A percentile compares a stretch with the other conserved stretches of the same genome.
phyloP scores from a whole-genome alignment of 2,113 vertebrate species.

The Alces alces region DNA sequence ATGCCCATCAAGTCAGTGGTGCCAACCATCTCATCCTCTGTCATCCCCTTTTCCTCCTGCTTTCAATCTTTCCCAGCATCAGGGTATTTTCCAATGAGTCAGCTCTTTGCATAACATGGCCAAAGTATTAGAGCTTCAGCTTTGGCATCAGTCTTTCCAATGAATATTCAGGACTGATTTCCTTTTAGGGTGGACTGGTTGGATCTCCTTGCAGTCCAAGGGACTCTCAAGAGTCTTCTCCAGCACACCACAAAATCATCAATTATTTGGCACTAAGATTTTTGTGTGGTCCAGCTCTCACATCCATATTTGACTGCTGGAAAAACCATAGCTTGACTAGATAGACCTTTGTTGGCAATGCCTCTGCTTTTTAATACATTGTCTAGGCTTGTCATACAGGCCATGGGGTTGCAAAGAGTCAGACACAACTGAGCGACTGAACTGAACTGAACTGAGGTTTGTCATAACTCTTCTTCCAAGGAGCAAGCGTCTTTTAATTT shows the following conservation, averaged over 20 bases:
- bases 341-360: background rate
- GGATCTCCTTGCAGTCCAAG: background rate
- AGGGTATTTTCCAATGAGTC: background rate
- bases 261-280: background rate
- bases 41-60: background rate
- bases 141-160: fast-evolving
- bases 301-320: background rate
- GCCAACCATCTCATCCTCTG: background rate
- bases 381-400: background rate
- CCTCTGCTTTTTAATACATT: background rate
- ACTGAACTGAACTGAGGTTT: background rate
- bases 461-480: background rate
- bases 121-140: background rate
- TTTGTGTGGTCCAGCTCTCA: background rate
- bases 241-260: background rate
- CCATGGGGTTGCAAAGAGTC: background rate
- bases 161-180: background rate
- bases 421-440: background rate
- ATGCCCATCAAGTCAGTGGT: background rate
- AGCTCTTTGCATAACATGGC: background rate
- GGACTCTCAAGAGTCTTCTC: background rate
- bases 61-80: background rate
- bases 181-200: background rate
- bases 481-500: background rate
- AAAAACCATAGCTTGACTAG: background rate